Base-by-base conservation (phyloP, 2,113 vertebrate species). In the Eulemur macaco region DNA sequence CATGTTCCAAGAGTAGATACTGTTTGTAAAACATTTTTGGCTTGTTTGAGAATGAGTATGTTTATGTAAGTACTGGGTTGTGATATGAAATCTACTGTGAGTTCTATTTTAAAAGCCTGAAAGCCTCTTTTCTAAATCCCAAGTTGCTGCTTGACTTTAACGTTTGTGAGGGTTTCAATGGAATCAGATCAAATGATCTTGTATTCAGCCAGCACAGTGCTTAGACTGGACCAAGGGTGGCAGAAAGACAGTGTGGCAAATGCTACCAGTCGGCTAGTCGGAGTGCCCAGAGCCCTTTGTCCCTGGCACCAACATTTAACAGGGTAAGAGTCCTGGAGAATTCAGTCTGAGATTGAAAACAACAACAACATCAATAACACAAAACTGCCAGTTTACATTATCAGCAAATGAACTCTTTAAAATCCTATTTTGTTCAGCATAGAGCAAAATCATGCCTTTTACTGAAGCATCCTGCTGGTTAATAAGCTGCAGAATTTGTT, bases 101-200 rank as follows among this genome's bases (percentile, higher is more conserved):
- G 45, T 82, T 94, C 34, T 82, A 8, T 69, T 84, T 37, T 56
- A 47, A 76, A 69, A 45, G 88, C 84, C 21, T 31, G 58, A 89
- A 71, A 89, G 69, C 15, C 74, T 52, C 34, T 91, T 95, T 97
- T 66, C 71, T 88, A 87, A 93, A 58, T 31, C 31, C 58, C 37
- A 34, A 58, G 11, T 54, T 85, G 12, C 11, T 60, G 29, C 52
- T 89, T 37, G 64, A 39, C 42, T 80, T 58, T 6, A 82, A 45
- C 10, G 8, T 37, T 23, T 58, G 2, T 52, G 63, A 45, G 54
- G 1, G 21, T 68, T 82, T 37, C 37, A 23, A 0, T 25, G 31
- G 87, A 85, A 34, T 78, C 52, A 1, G 37, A 82, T 77, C 29
- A 54, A 29, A 56, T 42, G 76, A 77, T 45, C 37, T 74, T 76